Conservation (phyloP, 2,797 vertebrate genomes). For the Phrynocephalus guinanensis region DNA sequence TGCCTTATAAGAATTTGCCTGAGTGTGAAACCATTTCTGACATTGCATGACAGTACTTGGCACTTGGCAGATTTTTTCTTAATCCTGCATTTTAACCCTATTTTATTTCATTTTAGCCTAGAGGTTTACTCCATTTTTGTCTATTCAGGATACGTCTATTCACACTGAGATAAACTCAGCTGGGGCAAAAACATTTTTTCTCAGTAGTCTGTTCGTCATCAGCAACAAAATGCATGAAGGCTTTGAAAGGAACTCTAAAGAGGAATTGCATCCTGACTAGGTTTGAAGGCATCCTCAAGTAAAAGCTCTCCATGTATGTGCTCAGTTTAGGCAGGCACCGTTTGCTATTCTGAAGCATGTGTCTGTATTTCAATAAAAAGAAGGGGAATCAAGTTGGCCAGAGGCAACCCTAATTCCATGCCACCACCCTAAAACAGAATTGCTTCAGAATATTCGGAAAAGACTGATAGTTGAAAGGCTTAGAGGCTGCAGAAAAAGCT, state of each 20-base stretch:
- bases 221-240: constrained; percentile 57
- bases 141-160: constrained; percentile 33
- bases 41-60: background rate
- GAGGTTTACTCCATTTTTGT: constrained; percentile 39
- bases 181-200: constrained; percentile 15
- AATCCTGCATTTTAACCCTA: constrained; percentile 19
- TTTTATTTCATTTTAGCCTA: constrained; percentile 50
- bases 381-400: constrained; percentile 93
- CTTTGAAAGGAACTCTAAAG: constrained; percentile 43
- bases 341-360: constrained; percentile 93
- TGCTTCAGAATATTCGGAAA: constrained; percentile 99
- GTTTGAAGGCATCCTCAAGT: constrained; percentile 53
- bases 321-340: constrained; percentile 83
- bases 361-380: constrained; percentile 89
- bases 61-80: constrained; percentile 27
- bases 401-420: constrained; percentile 99
- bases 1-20: background rate
- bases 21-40: constrained; percentile 20
- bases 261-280: constrained; percentile 18
- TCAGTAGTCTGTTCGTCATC: constrained; percentile 43
- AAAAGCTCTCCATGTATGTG: constrained; percentile 38
- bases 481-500: constrained; percentile 92
- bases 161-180: constrained; percentile 52
- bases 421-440: constrained; percentile 99
- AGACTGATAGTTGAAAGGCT: constrained; percentile 90